Evolutionary conservation across 2,888 invertebrate species (phyloP).

Genomic region (Oscheius sp.): DNA sequence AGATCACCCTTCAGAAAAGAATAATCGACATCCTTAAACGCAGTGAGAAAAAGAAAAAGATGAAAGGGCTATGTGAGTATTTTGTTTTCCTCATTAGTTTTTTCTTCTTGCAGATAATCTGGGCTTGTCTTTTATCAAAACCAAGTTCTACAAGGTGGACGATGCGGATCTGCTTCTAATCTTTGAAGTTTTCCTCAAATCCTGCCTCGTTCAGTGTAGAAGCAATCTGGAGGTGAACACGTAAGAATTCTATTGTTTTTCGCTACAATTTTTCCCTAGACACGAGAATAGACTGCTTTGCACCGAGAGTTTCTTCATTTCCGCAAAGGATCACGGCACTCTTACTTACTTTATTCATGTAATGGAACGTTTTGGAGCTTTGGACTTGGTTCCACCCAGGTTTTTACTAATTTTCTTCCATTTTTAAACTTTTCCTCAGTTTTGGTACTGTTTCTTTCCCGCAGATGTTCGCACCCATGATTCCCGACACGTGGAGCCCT

Average conservation of each 20-base stretch:
- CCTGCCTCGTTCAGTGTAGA: constrained; percentile 2
- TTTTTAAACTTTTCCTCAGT: neutral
- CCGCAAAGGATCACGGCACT: no score
- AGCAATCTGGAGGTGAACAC: neutral
- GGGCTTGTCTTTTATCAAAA: constrained; percentile 12
- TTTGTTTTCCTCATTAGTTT: neutral
- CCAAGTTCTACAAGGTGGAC: constrained; percentile 9
- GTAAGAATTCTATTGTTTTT: neutral
- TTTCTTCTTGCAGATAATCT: constrained; percentile 13
- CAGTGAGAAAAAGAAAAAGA: neutral
- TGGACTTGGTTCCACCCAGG: constrained; percentile 1
- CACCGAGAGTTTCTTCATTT: no score
- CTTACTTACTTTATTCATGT: neutral
- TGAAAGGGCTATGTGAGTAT: constrained; percentile 20
- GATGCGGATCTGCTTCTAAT: neutral
- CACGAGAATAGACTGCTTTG: no score
- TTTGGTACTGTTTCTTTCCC: constrained; percentile 1
- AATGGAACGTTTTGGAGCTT: constrained; percentile 11
- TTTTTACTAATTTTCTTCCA: neutral
- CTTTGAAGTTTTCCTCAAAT: constrained; percentile 9
- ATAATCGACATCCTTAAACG: constrained; percentile 4
- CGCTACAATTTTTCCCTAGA: no score
- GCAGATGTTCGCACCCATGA: neutral
- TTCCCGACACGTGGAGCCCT: constrained; percentile 6
- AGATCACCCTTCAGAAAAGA: constrained; percentile 4